Conservation (phyloP, 2,888 invertebrate genomes). For the Cosmia trapezina region DNA sequence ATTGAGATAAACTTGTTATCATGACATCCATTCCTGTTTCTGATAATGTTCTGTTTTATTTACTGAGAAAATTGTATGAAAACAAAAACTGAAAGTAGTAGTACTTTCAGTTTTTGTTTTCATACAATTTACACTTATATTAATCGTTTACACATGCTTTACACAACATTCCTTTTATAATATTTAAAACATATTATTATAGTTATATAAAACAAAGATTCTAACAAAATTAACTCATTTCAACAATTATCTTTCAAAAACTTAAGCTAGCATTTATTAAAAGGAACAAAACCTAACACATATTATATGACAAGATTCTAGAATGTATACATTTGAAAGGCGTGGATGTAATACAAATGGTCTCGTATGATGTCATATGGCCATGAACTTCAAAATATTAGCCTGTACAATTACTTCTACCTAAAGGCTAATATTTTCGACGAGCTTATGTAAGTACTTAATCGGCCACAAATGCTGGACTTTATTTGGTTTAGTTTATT, state of each 20-base stretch:
- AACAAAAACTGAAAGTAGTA: neutral
- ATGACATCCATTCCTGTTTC: constrained; percentile 7
- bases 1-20: constrained; percentile 23
- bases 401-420: neutral
- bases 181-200: too few relatives aligned
- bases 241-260: too few relatives aligned
- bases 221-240: too few relatives aligned
- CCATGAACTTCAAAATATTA: constrained; percentile 14
- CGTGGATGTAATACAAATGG: constrained; percentile 10
- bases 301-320: too few relatives aligned
- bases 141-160: too few relatives aligned
- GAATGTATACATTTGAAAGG: neutral
- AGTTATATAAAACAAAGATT: too few relatives aligned
- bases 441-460: neutral
- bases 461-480: neutral
- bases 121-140: too few relatives aligned
- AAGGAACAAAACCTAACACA: too few relatives aligned
- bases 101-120: too few relatives aligned
- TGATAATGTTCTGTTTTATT: neutral
- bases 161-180: too few relatives aligned
- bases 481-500: too few relatives aligned
- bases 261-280: too few relatives aligned
- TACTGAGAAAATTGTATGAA: constrained; percentile 1
- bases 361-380: neutral
- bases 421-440: neutral